Conservation (phyloP, 2,797 vertebrate genomes). For the Masticophis lateralis region DNA sequence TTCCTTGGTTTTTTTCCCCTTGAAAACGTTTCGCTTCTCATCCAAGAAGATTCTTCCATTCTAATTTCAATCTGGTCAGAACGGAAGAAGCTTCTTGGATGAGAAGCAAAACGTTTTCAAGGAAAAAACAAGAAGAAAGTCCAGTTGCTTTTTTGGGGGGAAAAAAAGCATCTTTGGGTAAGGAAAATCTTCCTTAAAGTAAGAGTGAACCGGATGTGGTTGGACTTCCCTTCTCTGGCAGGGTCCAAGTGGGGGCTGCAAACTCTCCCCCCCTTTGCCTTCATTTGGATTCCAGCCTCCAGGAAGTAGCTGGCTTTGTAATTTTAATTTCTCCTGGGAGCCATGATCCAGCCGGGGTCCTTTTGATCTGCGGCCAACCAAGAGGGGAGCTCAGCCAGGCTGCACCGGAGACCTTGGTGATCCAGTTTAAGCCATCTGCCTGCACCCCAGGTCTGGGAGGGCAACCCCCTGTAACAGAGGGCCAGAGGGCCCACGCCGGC, state of each 20-base stretch:
- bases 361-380: background rate
- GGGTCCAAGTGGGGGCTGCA: background rate
- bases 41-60: too few relatives aligned
- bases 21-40: too few relatives aligned
- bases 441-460: background rate
- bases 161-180: fast-evolving
- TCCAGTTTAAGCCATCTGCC: background rate
- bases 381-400: background rate
- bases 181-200: background rate
- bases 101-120: background rate
- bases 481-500: fast-evolving
- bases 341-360: background rate
- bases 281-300: background rate
- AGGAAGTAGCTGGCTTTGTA: background rate
- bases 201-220: background rate
- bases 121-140: background rate
- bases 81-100: too few relatives aligned
- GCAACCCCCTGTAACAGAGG: background rate
- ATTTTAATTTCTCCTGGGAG: background rate
- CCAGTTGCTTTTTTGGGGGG: background rate
- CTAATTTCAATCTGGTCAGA: too few relatives aligned
- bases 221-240: background rate
- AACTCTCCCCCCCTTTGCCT: background rate
- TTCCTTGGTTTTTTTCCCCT: background rate
- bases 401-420: fast-evolving